Evolutionary conservation across 2,888 invertebrate species (phyloP), one percentile per base, ranked within the genome.

Genomic region (Hipparchia semele): DNA sequence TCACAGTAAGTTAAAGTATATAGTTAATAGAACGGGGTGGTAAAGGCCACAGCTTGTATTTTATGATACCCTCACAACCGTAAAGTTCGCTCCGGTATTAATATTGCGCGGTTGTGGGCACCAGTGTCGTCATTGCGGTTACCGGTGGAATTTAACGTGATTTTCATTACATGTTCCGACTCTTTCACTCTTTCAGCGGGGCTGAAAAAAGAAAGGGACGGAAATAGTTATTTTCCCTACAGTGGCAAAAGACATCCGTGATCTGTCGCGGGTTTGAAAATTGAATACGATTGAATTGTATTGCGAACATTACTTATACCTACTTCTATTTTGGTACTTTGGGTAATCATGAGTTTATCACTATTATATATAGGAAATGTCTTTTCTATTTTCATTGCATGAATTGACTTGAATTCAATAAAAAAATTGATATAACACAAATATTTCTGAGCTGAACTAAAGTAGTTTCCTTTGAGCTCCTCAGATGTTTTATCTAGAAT

Each of bases 31-130:
- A 71, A 71, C 53, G 58, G 66, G 46, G 65, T 71, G 67, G 64
- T 46, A 68, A 71, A 45, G 65, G 65, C 60, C 56, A 58, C 70
- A 60, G 68, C 71, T 61, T 71, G 70, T 51, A 71, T 60, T 75
- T 71, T 75, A 73, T 71, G 71, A 71, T 45, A 65, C 49, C 77
- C 80, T 78, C 77, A 79, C 80, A 78, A 80, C 76, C 81, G 78
- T 84, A 82, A 82, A 83, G 78, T 78, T 78, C 5, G 13, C 77
- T 77, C 72, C 77, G 72, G 80, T 83, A 84, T 81, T 80, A 83
- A 80, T 83, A 82, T 73, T 74, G 73, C 71, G 68, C 45, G 68
- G 61, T 68, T 56, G 58, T 68, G 71, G 66, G 71, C 10, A 49
- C 67, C 70, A 73, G 68, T 71, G 73, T 73, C 65, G 72, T 49